These are phyloP conservation scores for Gymnothorax reevesii DNA, from an alignment of 2,797 vertebrate species.

Conservation along the genomic window DNA sequence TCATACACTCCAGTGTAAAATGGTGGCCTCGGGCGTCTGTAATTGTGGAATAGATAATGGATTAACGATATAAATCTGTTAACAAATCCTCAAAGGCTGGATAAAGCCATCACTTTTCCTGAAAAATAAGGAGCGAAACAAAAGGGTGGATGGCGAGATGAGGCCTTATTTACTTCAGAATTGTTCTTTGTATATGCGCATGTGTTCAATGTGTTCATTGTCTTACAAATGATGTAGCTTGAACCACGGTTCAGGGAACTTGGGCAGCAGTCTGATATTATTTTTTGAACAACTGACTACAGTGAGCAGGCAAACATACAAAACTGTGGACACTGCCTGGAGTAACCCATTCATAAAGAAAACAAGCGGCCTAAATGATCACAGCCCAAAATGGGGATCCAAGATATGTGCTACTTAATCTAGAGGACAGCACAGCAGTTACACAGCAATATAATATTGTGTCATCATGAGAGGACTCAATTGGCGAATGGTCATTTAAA, in stretches of 20 bases:
- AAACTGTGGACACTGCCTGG: background rate
- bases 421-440: no score
- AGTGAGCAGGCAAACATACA: background rate
- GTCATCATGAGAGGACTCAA: background rate
- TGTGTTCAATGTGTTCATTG: conserved; percentile 25
- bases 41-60: conserved; percentile 70
- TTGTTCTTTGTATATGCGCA: conserved; percentile 42
- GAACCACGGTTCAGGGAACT: background rate
- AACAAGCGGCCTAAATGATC: background rate
- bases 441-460: no score
- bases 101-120: background rate
- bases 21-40: conserved; percentile 27
- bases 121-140: background rate
- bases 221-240: background rate
- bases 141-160: background rate
- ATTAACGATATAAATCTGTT: conserved; percentile 73
- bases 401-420: background rate
- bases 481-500: background rate
- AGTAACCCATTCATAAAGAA: background rate
- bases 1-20: conserved; percentile 30
- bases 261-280: background rate
- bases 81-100: conserved; percentile 34
- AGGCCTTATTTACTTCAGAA: background rate
- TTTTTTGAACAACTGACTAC: background rate
- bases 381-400: background rate